Evolutionary conservation across 35 echinoderm and acorn worm genomes (phyloP), one percentile per base, ranked within the genome.

Genomic region (Ptychodera flava): DNA sequence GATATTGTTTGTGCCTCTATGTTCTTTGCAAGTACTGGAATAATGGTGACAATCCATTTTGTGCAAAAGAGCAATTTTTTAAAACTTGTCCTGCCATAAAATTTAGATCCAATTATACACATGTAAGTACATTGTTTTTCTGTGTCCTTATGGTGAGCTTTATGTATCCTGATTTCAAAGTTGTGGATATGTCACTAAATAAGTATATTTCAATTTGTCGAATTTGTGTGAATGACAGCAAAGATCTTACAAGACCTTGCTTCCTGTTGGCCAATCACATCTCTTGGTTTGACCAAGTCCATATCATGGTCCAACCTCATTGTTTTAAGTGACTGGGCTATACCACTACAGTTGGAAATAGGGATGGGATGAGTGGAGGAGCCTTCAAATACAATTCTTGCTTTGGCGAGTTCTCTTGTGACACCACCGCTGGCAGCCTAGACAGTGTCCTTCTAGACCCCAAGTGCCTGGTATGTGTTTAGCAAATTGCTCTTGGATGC

Each of bases 401-500:
- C 90, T 87, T 88, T 94, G 27, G 93, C 93, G 0, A 99, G 85
- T 90, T 99, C 96, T 82, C 96, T 88, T 79, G 89, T 90, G 0
- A 92, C 96, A 29, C 90, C 88, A 38, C 85, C 85, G 0, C 92
- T 86, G 0, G 80, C 77, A 28, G 96, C 90, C 88, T 90, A 90
- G 34, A 99, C 86, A 1, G n/a, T n/a, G n/a, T n/a, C 85, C 86
- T 32, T 99, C 96, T 52, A 99, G 79, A 1, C 95, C 95, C 84
- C 89, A 87, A 78, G 96, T 90, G 33, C 93, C 96, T 31, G 92
- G 96, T 36, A 94, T 92, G 81, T 92, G 90, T 35, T 91, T 90
- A 78, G 92, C 92, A 28, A 99, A n/a, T n/a, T 83, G 52, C 96
- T 99, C 81, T 90, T 93, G n/a, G 92, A 99, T 76, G 96, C 87